Conservation (phyloP, 2,888 invertebrate genomes). For the Eudemis profundana region DNA sequence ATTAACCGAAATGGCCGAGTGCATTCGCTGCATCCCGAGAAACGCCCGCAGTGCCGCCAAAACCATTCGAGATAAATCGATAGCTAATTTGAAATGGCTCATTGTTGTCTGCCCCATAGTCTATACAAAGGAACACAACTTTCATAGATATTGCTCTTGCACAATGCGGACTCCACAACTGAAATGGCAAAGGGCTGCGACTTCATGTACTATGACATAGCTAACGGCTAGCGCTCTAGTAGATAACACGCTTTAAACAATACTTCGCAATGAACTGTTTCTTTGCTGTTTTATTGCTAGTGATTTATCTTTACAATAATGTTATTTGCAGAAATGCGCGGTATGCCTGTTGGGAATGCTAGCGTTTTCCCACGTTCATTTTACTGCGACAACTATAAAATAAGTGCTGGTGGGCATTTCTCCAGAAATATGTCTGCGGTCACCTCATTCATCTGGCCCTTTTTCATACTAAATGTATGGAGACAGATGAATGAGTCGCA, state of each 20-base stretch:
- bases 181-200: constrained; percentile 52
- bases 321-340: background rate
- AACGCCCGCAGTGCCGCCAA: constrained; percentile 66
- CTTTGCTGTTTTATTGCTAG: constrained; percentile 1
- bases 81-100: constrained; percentile 81
- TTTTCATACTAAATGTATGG: no score
- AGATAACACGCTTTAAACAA: background rate
- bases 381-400: no score
- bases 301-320: constrained; percentile 2
- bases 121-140: constrained; percentile 76
- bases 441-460: no score
- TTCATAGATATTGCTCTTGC: constrained; percentile 72
- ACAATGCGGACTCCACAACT: constrained; percentile 65
- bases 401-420: no score
- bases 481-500: no score
- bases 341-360: background rate
- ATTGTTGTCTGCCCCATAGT: constrained; percentile 77
- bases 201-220: constrained; percentile 23
- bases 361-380: constrained; percentile 11
- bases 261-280: constrained; percentile 6
- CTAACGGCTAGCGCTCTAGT: constrained; percentile 13
- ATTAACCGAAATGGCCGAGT: constrained; percentile 31
- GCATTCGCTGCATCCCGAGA: constrained; percentile 53
- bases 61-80: constrained; percentile 79
- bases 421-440: no score